Percentiles rank a stretch among this genome's conserved stretches.
Evolutionary conservation across 2,797 vertebrate genomes (phyloP).

Genomic region (Pangasius sanitwongsei): DNA sequence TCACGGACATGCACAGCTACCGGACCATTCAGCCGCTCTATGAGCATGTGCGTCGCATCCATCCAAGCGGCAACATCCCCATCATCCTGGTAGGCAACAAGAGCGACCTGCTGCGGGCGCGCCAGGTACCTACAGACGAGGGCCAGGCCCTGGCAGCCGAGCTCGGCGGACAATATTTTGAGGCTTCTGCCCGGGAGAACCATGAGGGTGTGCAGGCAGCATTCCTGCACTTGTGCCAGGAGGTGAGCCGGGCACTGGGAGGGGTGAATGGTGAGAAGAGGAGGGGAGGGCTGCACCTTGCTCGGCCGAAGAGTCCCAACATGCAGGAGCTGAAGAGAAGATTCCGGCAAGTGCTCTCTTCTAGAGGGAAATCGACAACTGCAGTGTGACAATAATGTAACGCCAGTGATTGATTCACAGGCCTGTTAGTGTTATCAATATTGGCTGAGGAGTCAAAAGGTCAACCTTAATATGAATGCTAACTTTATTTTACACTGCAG

Average conservation of each 20-base stretch:
- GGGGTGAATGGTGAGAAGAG: conserved; percentile 89
- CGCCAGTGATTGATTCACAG: conserved; percentile 10
- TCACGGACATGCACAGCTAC: conserved; percentile 90
- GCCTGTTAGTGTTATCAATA: neutral
- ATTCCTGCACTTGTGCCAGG: conserved; percentile 89
- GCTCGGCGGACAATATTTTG: conserved; percentile 82
- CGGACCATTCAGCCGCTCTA: conserved; percentile 85
- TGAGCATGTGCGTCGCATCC: conserved; percentile 89
- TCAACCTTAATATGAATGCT: neutral
- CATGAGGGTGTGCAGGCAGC: conserved; percentile 84
- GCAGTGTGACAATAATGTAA: conserved; percentile 34
- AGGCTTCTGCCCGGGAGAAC: conserved; percentile 90
- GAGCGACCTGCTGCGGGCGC: conserved; percentile 86
- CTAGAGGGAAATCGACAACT: conserved; percentile 82
- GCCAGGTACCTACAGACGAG: conserved; percentile 86
- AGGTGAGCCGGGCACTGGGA: conserved; percentile 82
- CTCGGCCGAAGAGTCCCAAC: conserved; percentile 90
- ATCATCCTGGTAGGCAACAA: conserved; percentile 91
- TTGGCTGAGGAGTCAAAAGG: conserved; percentile 4
- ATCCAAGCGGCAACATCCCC: conserved; percentile 88
- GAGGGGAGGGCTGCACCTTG: conserved; percentile 85
- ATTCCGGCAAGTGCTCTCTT: conserved; percentile 89
- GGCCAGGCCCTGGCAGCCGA: conserved; percentile 84
- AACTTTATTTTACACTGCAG: neutral
- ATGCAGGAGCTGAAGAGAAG: conserved; percentile 95